These are phyloP conservation scores for Xenotilapia leptura DNA, from an alignment of 2,113 vertebrate genomes.

Conservation along the genomic window DNA sequence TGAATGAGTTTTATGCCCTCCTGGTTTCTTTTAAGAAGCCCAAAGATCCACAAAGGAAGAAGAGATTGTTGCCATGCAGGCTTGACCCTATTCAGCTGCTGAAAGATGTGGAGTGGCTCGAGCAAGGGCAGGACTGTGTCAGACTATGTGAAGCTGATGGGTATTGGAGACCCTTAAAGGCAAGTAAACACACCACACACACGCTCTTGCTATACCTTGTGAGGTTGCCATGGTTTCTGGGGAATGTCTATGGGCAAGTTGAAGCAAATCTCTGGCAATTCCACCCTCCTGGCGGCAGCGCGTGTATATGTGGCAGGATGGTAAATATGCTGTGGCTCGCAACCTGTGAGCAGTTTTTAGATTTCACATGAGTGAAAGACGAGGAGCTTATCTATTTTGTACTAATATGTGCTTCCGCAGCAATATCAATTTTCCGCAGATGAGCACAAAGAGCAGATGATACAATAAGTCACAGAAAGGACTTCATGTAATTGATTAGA, in stretches of 20 bases:
- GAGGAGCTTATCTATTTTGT: slow-evolving; percentile 20
- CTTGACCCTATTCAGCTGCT: slow-evolving; percentile 66
- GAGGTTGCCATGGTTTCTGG: slow-evolving; percentile 68
- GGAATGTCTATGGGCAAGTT: slow-evolving; percentile 66
- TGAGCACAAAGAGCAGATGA: slow-evolving; percentile 28
- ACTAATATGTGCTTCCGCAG: slow-evolving; percentile 19
- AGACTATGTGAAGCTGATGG: slow-evolving; percentile 45
- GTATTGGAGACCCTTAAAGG: slow-evolving; percentile 59
- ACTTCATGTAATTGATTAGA: slow-evolving; percentile 16
- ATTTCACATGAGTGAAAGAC: slow-evolving; percentile 7
- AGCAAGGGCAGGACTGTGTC: slow-evolving; percentile 29
- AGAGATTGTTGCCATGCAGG: slow-evolving; percentile 69
- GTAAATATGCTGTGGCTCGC: slow-evolving; percentile 50
- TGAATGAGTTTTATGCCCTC: slow-evolving; percentile 67
- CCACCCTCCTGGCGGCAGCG: slow-evolving; percentile 56
- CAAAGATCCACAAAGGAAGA: slow-evolving; percentile 51
- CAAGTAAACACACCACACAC: slow-evolving; percentile 52
- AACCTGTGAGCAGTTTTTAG: slow-evolving; percentile 26
- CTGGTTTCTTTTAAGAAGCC: slow-evolving; percentile 62
- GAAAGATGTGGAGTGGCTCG: slow-evolving; percentile 57
- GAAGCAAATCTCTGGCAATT: slow-evolving; percentile 60
- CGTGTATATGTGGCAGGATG: not conserved
- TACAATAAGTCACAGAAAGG: slow-evolving; percentile 11
- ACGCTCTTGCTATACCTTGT: slow-evolving; percentile 28
- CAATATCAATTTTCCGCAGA: slow-evolving; percentile 35